Evolutionary conservation across 1,140 invertebrate species (phyloP).

Genomic region (Drosophila insularis): DNA sequence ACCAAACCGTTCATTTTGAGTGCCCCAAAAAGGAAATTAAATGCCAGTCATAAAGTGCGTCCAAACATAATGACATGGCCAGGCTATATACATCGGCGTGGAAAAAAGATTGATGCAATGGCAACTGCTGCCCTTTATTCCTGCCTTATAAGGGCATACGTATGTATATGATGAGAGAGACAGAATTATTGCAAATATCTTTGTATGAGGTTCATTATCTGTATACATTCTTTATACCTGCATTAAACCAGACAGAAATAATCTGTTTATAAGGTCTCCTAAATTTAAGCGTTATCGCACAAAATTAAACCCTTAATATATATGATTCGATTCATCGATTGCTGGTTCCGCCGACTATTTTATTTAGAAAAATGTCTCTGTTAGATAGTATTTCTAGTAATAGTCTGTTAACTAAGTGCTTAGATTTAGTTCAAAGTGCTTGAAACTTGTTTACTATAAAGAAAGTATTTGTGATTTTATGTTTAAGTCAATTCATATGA

Average conservation of each 20-base stretch:
- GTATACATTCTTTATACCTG: neutral
- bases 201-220: neutral
- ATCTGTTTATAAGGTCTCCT: neutral
- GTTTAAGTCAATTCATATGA: no score
- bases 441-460: no score
- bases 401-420: no score
- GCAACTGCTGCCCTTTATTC: neutral
- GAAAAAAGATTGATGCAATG: neutral
- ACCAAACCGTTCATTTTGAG: conserved; percentile 60
- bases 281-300: neutral
- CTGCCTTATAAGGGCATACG: neutral
- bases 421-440: no score
- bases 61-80: conserved; percentile 38
- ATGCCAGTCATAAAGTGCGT: conserved; percentile 56
- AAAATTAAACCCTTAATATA: neutral
- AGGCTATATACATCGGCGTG: neutral
- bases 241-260: neutral
- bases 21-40: conserved; percentile 53
- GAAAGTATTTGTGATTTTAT: no score
- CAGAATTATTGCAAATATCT: no score
- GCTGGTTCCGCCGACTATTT: neutral
- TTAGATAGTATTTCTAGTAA: no score
- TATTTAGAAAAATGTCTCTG: neutral
- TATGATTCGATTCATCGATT: neutral
- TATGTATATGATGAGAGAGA: neutral